A percentile compares a stretch with the other conserved stretches of the same genome.
These are phyloP conservation scores for Crax fasciolata DNA, from an alignment of 2,797 vertebrate species.

Conservation along the genomic window DNA sequence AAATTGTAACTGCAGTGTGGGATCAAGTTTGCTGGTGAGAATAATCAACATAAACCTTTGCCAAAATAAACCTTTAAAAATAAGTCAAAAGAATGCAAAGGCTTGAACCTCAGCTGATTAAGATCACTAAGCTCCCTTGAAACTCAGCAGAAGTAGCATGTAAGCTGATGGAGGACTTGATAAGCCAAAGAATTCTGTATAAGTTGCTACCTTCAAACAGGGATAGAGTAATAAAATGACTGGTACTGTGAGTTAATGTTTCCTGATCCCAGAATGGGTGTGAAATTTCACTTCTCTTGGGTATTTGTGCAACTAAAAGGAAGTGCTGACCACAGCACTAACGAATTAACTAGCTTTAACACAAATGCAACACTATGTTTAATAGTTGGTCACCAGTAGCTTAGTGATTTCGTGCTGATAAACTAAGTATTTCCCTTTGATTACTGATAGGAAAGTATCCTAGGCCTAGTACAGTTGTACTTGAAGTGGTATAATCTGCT, in stretches of 20 bases:
- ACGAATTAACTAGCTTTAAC: conserved; percentile 38
- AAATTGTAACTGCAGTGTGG: neutral
- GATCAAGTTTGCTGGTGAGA: neutral
- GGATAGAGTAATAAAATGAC: neutral
- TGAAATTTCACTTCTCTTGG: conserved; percentile 59
- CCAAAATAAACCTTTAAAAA: neutral
- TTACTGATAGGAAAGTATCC: neutral
- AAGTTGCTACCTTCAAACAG: neutral
- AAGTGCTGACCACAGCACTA: conserved; percentile 43
- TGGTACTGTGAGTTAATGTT: neutral
- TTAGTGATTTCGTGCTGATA: neutral
- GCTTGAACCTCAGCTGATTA: neutral
- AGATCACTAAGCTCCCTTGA: neutral
- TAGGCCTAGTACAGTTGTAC: neutral
- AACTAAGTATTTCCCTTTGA: neutral
- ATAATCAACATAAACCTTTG: neutral
- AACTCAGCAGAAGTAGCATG: neutral
- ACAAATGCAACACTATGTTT: neutral
- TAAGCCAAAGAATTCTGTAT: neutral
- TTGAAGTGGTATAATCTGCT: neutral
- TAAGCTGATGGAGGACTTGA: neutral
- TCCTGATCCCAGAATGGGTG: conserved; percentile 23
- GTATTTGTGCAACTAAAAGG: conserved; percentile 52
- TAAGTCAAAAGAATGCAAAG: neutral
- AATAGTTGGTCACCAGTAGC: neutral